Conservation (phyloP, 2,797 vertebrate species). For the Scolopax bukidnonensis region DNA sequence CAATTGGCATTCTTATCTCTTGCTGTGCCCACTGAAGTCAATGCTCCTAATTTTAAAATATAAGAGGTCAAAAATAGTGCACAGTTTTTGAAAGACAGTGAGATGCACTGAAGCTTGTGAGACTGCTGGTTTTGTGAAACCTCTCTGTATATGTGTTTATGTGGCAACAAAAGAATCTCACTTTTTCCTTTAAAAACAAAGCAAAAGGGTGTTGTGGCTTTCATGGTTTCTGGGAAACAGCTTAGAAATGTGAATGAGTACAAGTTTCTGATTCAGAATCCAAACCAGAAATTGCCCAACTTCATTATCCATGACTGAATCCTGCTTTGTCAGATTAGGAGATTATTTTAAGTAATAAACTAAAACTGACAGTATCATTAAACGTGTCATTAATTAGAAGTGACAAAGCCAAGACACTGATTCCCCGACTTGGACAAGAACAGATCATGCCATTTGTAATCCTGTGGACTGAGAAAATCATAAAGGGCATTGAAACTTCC, state of each 20-base stretch:
- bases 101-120: neutral
- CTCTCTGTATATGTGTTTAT: neutral
- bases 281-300: slow-evolving; percentile 41
- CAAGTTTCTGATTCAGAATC: neutral
- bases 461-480: slow-evolving; percentile 40
- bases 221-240: neutral
- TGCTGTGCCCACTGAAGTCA: neutral
- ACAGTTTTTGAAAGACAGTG: slow-evolving; percentile 36
- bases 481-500: slow-evolving; percentile 74
- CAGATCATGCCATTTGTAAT: slow-evolving; percentile 18
- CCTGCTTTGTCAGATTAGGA: slow-evolving; percentile 70
- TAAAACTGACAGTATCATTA: slow-evolving; percentile 45
- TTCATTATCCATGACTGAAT: slow-evolving; percentile 39
- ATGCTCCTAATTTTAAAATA: neutral
- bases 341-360: slow-evolving; percentile 69
- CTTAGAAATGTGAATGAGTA: neutral
- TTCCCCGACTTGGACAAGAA: slow-evolving; percentile 31
- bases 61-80: neutral
- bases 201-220: neutral
- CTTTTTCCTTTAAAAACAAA: neutral
- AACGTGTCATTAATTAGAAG: slow-evolving; percentile 51
- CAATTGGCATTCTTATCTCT: neutral
- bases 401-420: slow-evolving; percentile 45
- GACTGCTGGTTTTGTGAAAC: neutral
- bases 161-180: neutral